Conservation (phyloP, 2,888 invertebrate genomes). For the Hemicrepidius hirtus region DNA sequence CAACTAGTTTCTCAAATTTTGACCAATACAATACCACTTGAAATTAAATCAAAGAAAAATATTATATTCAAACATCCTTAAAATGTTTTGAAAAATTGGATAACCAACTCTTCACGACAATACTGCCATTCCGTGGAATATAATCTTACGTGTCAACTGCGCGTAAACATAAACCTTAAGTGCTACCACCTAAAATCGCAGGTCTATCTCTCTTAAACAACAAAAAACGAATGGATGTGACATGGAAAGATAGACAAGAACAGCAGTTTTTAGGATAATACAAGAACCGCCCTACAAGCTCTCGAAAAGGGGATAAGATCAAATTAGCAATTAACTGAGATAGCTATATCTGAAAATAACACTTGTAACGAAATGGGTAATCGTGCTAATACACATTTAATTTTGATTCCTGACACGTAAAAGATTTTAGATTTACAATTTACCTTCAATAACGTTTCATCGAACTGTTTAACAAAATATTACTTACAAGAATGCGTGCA, state of each 20-base stretch:
- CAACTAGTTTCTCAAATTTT: too few species aligned
- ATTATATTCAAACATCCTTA: too few species aligned
- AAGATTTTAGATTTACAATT: too few species aligned
- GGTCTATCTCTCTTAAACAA: conserved; percentile 8
- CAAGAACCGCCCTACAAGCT: background rate
- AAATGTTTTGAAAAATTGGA: background rate
- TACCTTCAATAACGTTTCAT: too few species aligned
- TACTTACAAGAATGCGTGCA: too few species aligned
- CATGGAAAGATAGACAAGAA: conserved; percentile 6
- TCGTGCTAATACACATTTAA: too few species aligned
- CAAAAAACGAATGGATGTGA: conserved; percentile 27
- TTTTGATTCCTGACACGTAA: too few species aligned
- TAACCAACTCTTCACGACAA: conserved; percentile 4
- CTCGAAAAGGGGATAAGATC: background rate
- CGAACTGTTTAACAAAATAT: too few species aligned
- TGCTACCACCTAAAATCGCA: conserved; percentile 15
- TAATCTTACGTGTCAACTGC: conserved; percentile 17
- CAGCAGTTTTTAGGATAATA: conserved; percentile 2
- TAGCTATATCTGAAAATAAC: too few species aligned
- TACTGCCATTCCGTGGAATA: conserved; percentile 8
- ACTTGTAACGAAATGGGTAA: too few species aligned
- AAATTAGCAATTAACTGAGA: background rate
- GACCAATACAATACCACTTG: too few species aligned
- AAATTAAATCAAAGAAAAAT: too few species aligned
- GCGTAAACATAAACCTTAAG: conserved; percentile 23